Evolutionary conservation across 2,888 invertebrate species (phyloP).

Genomic region (Sceliomorpha sp.): DNA sequence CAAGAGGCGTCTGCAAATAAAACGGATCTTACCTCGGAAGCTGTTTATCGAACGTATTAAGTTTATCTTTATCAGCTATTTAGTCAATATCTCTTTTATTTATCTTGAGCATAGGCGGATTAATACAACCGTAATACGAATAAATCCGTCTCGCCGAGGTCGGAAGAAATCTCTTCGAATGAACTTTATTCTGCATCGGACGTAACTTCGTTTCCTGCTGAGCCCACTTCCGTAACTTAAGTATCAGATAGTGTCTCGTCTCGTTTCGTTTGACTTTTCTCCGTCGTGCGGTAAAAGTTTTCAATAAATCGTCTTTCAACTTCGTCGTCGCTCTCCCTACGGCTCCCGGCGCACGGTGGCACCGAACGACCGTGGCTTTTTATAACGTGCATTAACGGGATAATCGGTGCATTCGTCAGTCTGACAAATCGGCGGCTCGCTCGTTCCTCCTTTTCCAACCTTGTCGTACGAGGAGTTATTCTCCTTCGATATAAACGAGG

Average conservation of each 20-base stretch:
- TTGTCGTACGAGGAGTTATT: slow-evolving; percentile 52
- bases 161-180: slow-evolving; percentile 7
- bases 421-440: slow-evolving; percentile 59
- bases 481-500: slow-evolving; percentile 40
- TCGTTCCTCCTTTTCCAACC: slow-evolving; percentile 47
- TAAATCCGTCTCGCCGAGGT: slow-evolving; percentile 19
- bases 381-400: slow-evolving; percentile 59
- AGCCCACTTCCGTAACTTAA: slow-evolving; percentile 51
- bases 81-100: slow-evolving; percentile 6
- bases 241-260: slow-evolving; percentile 28
- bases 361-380: slow-evolving; percentile 45
- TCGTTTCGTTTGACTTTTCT: slow-evolving; percentile 31
- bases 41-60: slow-evolving; percentile 5
- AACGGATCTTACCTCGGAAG: neutral
- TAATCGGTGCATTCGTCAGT: slow-evolving; percentile 58
- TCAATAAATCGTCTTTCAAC: slow-evolving; percentile 61
- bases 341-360: slow-evolving; percentile 23
- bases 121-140: slow-evolving; percentile 8
- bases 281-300: slow-evolving; percentile 54
- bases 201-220: slow-evolving; percentile 52
- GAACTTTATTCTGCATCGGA: slow-evolving; percentile 34
- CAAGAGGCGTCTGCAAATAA: too few species aligned
- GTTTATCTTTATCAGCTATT: slow-evolving; percentile 4
- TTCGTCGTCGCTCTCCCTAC: slow-evolving; percentile 37
- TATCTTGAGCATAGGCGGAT: slow-evolving; percentile 5